Percentiles rank a stretch among this genome's conserved stretches.
Evolutionary conservation across 2,888 invertebrate species (phyloP).

Genomic region (Perdita meconis): DNA sequence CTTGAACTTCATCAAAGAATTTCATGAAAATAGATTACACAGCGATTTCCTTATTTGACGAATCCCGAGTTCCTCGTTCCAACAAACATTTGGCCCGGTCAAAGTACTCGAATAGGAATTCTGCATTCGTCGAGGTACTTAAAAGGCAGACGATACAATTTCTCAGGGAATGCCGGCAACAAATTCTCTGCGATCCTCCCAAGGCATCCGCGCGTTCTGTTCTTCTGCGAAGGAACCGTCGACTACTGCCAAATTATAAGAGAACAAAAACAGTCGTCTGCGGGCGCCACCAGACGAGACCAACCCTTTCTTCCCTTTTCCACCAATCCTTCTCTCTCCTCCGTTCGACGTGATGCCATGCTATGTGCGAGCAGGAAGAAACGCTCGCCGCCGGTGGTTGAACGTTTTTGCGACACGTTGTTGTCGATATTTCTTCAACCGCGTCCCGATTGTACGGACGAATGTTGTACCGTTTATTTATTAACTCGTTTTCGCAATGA

Average conservation of each 20-base stretch:
- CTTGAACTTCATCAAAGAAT: no score
- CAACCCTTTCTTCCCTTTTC: conserved; percentile 17
- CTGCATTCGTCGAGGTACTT: conserved; percentile 31
- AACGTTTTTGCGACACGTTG: conserved; percentile 11
- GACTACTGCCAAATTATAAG: conserved; percentile 59
- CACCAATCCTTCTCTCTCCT: conserved; percentile 18
- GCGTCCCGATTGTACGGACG: background rate
- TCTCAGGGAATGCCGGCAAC: conserved; percentile 41
- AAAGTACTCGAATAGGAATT: conserved; percentile 12
- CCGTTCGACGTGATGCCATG: conserved; percentile 36
- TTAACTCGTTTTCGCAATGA: background rate
- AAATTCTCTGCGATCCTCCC: conserved; percentile 57
- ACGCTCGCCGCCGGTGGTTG: conserved; percentile 14
- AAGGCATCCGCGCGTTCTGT: conserved; percentile 55
- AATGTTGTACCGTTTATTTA: background rate
- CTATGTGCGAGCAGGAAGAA: conserved; percentile 39
- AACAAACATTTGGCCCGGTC: conserved; percentile 18
- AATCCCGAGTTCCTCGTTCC: background rate
- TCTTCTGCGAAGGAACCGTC: conserved; percentile 52
- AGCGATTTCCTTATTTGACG: background rate
- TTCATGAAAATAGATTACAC: no score
- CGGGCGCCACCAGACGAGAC: conserved; percentile 63
- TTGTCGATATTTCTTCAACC: conserved; percentile 18
- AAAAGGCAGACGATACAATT: conserved; percentile 62
- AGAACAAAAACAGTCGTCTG: conserved; percentile 61